Base-by-base conservation (phyloP, 2,888 invertebrate species). In the Drosophila prolongata region DNA sequence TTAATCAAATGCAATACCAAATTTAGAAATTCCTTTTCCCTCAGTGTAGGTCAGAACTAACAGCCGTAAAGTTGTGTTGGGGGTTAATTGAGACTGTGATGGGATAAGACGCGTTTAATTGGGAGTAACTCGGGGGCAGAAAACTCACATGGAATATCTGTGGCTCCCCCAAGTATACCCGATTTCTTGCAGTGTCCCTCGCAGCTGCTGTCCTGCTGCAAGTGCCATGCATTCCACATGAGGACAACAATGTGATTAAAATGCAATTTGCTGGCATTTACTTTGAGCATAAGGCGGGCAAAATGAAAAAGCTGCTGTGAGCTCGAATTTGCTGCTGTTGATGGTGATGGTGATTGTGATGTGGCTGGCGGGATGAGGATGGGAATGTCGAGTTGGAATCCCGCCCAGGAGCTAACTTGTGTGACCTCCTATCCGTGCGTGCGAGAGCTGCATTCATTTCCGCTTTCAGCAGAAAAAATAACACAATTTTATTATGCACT, bases 401-500 rank as follows among this genome's bases (percentile, higher is more conserved):
- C 56, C 57, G 35, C 34, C 61, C 57, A 71, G 42, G 43, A 50
- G 46, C 65, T 46, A 65, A 46, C 66, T 55, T 24, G 66, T 27
- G 10, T 44, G 24, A 46, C 65, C 53, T 61, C 43, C 9, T 27
- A 4, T 14, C 14, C 37, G 50, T 27, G 57, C 38, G 57, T 65
- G 52, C 37, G 65, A 47, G 47, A 30, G 53, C 59, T 67, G 78
- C 72, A 78, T 82, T 80, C 71, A 71, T 80, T 87, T 78, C 76
- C 76, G 87, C 77, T 77, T 72, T 46, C 67, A 77, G 85, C 77
- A 58, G 42, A 47, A 47, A 72, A 75, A 77, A 80, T 80, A 78
- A 81, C 77, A 81, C 61, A 87, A 81, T 84, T 83, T 78, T 83
- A 87, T 87, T 84, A 84, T 87, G 81, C 86, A 82, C 79, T 82